Evolutionary conservation across 2,888 invertebrate genomes (phyloP), one percentile per base, ranked within the genome.

Genomic region (Lymantria dispar): DNA sequence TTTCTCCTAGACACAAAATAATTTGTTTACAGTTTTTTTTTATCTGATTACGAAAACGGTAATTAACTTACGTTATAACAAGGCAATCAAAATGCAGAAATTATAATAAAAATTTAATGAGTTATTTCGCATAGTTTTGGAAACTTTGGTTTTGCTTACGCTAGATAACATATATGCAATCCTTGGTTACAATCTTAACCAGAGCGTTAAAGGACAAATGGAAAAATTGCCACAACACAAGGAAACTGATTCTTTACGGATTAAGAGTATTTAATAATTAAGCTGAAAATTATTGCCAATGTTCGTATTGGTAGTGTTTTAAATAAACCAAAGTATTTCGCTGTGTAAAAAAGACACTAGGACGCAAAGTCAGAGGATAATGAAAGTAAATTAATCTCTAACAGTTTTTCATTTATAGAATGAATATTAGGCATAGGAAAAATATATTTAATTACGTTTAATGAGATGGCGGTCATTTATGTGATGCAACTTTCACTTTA

Each of bases 181-280:
- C 83, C 84, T 86, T 85, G 82, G 76, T 74, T 68, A 61, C 70
- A 62, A 62, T 65, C 74, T 66, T 71, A 80, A 86, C 59, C 77
- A 85, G 85, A 85, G 85, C 85, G 83, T 84, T 80, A 81, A 85
- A 81, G 81, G 78, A 78, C 77, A 71, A 64, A 47, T 53, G 54
- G 46, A 60, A 50, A 59, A 60, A 68, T 75, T 74, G 54, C 68
- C 46, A 10, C 52, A 61, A 71, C 55, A 53, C 56, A 50, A 43
- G 60, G 66, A 65, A 73, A 67, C 59, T 52, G 57, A 45, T 3
- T 33, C 3, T 33, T 3, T 33, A 5, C 10, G 10, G 33, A 8
- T 33, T 5, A 8, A 10, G 8, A 10, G 33, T 33, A 33, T 33
- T 33, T 8, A 7, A 10, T 29, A 57, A 58, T 39, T 14, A 57